Evolutionary conservation across 2,797 vertebrate species (phyloP).

Genomic region (Epinephelus malabaricus): DNA sequence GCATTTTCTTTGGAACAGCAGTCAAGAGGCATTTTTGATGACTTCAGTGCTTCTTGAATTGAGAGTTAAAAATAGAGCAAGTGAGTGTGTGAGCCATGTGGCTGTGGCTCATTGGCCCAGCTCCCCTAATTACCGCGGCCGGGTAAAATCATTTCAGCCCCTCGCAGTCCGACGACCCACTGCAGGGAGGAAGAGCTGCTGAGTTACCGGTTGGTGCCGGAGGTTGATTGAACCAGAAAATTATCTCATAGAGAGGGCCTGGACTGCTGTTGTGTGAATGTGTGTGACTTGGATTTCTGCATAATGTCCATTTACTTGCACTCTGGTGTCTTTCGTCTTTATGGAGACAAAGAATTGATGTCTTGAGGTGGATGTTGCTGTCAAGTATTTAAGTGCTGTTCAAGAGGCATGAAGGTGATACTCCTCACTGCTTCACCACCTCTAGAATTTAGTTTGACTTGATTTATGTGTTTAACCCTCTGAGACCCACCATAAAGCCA

Average conservation of each 20-base stretch:
- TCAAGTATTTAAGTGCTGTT: neutral
- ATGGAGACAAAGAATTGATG: neutral
- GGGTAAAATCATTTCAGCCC: slow-evolving; percentile 51
- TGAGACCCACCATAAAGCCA: no score
- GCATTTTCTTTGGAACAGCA: slow-evolving; percentile 48
- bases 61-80: slow-evolving; percentile 64
- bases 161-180: slow-evolving; percentile 31
- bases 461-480: no score
- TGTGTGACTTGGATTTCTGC: neutral
- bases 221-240: slow-evolving; percentile 57
- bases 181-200: slow-evolving; percentile 48
- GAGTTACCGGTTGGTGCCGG: slow-evolving; percentile 38
- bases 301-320: neutral
- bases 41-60: slow-evolving; percentile 54
- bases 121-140: slow-evolving; percentile 56
- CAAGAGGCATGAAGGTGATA: slow-evolving; percentile 5
- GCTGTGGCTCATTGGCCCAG: slow-evolving; percentile 57
- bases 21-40: slow-evolving; percentile 59
- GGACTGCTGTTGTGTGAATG: slow-evolving; percentile 19
- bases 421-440: neutral
- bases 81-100: slow-evolving; percentile 33
- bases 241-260: slow-evolving; percentile 37
- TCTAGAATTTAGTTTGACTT: neutral
- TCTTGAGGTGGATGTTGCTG: neutral
- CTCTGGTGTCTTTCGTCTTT: neutral